Conservation (phyloP, 2,797 vertebrate species). For the Mormyrus hasselquistii region DNA sequence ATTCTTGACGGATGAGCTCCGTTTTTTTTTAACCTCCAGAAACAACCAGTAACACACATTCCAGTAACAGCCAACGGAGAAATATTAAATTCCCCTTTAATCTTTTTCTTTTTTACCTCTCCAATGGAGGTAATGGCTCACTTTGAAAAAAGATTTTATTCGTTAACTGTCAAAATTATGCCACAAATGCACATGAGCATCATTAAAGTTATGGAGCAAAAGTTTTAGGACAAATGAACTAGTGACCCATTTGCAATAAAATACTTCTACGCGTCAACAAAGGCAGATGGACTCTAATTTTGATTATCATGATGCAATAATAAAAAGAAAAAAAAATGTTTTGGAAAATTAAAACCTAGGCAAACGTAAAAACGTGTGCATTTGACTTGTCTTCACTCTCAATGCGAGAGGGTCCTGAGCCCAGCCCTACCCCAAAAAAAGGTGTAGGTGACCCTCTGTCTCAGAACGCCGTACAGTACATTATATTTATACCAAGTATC, state of each 20-base stretch:
- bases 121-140: background rate
- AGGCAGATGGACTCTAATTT: background rate
- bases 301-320: slow-evolving; percentile 10
- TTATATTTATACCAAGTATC: slow-evolving; percentile 64
- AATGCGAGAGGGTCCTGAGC: background rate
- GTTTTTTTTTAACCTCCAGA: background rate
- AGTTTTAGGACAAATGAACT: background rate
- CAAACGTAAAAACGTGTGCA: slow-evolving; percentile 11
- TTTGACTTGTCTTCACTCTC: slow-evolving; percentile 3
- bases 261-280: background rate
- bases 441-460: background rate
- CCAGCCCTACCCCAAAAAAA: background rate
- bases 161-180: background rate
- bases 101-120: background rate
- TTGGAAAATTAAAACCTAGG: background rate
- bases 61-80: background rate
- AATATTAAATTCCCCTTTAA: background rate
- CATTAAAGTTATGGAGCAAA: background rate
- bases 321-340: background rate
- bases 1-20: background rate
- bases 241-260: background rate
- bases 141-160: background rate
- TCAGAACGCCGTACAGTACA: slow-evolving; percentile 64
- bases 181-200: background rate
- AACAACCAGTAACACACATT: background rate